Base-by-base conservation (phyloP, 37 sponge, comb jelly and placozoan genomes). In the Oscarella lobularis region DNA sequence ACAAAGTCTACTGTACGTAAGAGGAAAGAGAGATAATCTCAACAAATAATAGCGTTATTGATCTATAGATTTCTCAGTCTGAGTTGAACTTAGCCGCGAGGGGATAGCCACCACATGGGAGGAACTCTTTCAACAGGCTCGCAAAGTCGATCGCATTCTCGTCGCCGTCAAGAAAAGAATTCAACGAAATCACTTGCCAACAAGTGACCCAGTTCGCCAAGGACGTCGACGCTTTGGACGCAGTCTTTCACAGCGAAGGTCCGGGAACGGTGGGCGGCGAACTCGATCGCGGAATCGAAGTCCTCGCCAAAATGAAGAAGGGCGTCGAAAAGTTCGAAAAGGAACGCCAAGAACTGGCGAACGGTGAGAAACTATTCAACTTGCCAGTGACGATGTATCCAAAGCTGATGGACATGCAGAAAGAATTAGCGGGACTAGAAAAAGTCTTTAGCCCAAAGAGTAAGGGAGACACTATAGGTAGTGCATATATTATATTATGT, bases 291-390 rank as follows among this genome's bases (percentile, higher is more conserved):
- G 99, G 99, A 85, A 3, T 77, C 77, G 71, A 68, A 48, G 14
- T 48, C 9, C 14, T 48, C 14, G 60, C 60, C 60, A 48, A 20
- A 9, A 48, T 48, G 60, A 9, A 27, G 14, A 76, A 41, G 0
- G 74, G 86, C 76, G 88, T 87, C 48, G 79, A 76, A 36, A 67
- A 72, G 73, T 74, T 74, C 72, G 95, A 98, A 77, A 75, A 38
- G 35, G 75, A 88, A 74, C 54, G 99, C 34, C 89, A 90, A 35
- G 99, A 98, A 76, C 81, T 98, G 67, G 87, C 89, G 38, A 93
- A 88, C 38, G 99, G 95, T n/a, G 95, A 98, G 86, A 98, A 94
- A 77, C 84, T 98, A 73, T 98, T 98, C 78, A 92, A 90, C 75
- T 85, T 98, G 1, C 85, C 89, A 6, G 88, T 98, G 80, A 94